A percentile compares a stretch with the other conserved stretches of the same genome.
Conservation (phyloP, 2,113 vertebrate genomes). For the Neopipo cinnamomea region DNA sequence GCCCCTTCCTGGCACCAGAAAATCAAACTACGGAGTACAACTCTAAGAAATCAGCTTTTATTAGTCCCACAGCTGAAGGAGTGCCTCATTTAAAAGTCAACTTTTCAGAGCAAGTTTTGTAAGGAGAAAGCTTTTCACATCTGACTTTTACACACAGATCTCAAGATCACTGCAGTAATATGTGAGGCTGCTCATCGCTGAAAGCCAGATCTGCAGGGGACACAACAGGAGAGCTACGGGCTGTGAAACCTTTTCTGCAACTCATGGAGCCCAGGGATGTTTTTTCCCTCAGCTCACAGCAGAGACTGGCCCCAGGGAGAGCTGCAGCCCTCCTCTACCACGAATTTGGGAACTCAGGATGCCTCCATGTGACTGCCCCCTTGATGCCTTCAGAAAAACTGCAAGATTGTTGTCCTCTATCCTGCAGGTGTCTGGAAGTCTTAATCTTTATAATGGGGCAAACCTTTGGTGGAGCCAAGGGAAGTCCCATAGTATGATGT, state of each 20-base stretch:
- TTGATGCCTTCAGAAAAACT: neutral
- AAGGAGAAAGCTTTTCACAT: neutral
- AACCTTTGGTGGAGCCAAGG: neutral
- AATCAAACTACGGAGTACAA: neutral
- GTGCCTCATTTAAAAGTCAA: neutral
- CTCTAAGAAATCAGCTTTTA: neutral
- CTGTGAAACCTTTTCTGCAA: neutral
- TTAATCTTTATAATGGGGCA: neutral
- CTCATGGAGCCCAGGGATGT: neutral
- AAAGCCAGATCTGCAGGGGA: neutral
- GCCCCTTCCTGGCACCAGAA: neutral
- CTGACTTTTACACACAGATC: neutral
- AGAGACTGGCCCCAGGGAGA: neutral
- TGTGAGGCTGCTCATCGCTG: neutral
- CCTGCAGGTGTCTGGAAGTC: neutral
- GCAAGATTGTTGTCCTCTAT: neutral
- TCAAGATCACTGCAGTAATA: neutral
- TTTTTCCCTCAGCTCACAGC: neutral
- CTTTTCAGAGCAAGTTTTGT: neutral
- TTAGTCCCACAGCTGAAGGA: neutral
- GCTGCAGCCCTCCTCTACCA: too few species aligned
- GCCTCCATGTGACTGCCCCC: too few species aligned
- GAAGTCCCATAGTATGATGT: neutral
- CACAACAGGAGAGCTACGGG: accelerated
- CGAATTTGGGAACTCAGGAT: neutral